Evolutionary conservation across 2,888 invertebrate genomes (phyloP).

Genomic region (Petrophora chlorosata): DNA sequence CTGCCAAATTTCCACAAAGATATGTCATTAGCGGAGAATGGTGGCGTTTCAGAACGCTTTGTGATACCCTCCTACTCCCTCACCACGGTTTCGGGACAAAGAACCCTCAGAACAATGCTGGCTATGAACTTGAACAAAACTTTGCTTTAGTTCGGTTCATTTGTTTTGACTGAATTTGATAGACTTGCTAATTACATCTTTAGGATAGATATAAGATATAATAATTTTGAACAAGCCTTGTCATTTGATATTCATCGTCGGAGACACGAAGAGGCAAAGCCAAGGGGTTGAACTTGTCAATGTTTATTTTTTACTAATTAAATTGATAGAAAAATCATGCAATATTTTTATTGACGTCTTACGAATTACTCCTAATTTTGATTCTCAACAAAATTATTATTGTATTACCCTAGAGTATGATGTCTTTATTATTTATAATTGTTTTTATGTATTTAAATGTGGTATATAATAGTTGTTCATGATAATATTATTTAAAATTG

Average conservation of each 20-base stretch:
- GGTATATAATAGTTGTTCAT: no score
- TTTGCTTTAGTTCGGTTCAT: conserved; percentile 32
- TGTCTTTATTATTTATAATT: no score
- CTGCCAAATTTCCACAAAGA: conserved; percentile 49
- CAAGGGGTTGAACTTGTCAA: no score
- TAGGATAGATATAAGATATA: conserved; percentile 3
- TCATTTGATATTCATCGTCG: neutral
- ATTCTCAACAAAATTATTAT: no score
- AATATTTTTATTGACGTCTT: no score
- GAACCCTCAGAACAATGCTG: conserved; percentile 27
- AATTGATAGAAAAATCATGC: no score
- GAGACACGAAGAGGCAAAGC: neutral
- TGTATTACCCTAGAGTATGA: no score
- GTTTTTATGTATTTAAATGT: no score
- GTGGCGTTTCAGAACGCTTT: conserved; percentile 31
- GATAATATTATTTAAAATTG: no score
- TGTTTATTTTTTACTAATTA: no score
- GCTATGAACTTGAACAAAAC: conserved; percentile 32
- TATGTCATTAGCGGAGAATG: conserved; percentile 57
- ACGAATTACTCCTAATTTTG: no score
- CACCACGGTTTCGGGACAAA: conserved; percentile 32
- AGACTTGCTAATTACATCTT: conserved; percentile 27
- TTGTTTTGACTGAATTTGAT: conserved; percentile 34
- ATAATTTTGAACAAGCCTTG: neutral
- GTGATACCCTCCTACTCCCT: neutral